These are phyloP conservation scores for Yponomeuta sedellus DNA, from an alignment of 2,888 invertebrate genomes.

Conservation along the genomic window DNA sequence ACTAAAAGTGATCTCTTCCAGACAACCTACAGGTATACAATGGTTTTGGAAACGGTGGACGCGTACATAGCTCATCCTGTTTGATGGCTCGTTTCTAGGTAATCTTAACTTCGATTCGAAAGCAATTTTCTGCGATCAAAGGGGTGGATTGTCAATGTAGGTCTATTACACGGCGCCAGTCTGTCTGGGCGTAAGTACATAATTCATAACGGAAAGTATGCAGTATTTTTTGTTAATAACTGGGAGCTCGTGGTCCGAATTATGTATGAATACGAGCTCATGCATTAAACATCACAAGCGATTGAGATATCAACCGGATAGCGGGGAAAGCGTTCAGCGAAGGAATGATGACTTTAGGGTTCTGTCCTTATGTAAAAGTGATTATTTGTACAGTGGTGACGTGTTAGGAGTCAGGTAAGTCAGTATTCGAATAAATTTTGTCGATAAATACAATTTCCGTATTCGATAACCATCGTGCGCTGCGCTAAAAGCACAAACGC, in stretches of 20 bases:
- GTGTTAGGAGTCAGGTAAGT: too few relatives aligned
- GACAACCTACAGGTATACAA: too few relatives aligned
- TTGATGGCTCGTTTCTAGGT: too few relatives aligned
- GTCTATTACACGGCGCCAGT: constrained; percentile 24
- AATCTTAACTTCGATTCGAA: too few relatives aligned
- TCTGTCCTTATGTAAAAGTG: neutral
- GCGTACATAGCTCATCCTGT: too few relatives aligned
- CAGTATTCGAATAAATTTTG: too few relatives aligned
- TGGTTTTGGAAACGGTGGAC: too few relatives aligned
- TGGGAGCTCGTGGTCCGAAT: constrained; percentile 27
- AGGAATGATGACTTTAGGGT: constrained; percentile 13
- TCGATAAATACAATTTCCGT: too few relatives aligned
- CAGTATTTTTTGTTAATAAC: constrained; percentile 28
- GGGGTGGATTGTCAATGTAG: neutral
- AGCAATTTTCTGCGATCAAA: neutral
- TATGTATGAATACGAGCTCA: constrained; percentile 37
- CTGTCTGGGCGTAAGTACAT: constrained; percentile 27
- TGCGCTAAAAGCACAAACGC: too few relatives aligned
- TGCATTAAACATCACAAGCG: constrained; percentile 44
- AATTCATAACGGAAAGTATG: constrained; percentile 23
- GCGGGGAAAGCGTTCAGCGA: constrained; percentile 4
- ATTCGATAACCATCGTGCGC: too few relatives aligned
- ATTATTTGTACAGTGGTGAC: too few relatives aligned
- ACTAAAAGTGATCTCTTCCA: too few relatives aligned
- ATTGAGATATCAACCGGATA: constrained; percentile 22